Conservation (phyloP, 2,888 invertebrate species). For the Hirtodrosophila confusa region DNA sequence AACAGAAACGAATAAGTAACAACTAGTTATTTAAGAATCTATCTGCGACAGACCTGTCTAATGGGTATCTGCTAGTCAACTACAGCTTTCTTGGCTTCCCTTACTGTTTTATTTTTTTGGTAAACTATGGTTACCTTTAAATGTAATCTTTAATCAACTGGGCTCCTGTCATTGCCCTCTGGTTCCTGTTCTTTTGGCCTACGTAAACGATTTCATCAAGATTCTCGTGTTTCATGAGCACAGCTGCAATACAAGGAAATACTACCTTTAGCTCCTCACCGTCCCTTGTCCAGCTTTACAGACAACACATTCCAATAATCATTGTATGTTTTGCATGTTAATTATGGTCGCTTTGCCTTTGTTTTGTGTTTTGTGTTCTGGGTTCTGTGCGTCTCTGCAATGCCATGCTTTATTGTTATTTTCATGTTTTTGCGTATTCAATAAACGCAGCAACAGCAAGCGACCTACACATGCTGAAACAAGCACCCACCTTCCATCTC, state of each 20-base stretch:
- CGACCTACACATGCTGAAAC: conserved; percentile 38
- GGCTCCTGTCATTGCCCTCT: conserved; percentile 37
- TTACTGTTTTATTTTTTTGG: not conserved
- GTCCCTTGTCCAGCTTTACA: not conserved
- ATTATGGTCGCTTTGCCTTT: conserved; percentile 53
- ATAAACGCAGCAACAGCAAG: conserved; percentile 57
- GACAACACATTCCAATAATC: conserved; percentile 63
- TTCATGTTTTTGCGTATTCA: conserved; percentile 76
- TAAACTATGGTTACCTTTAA: conserved; percentile 17
- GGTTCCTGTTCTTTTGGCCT: conserved; percentile 17
- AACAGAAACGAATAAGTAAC: no score
- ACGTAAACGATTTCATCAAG: conserved; percentile 51
- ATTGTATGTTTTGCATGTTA: conserved; percentile 74
- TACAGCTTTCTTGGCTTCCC: not conserved
- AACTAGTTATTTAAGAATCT: no score
- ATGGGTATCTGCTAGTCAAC: no score
- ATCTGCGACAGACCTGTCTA: no score
- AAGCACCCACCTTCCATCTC: not conserved
- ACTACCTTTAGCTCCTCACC: not conserved
- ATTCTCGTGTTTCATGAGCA: conserved; percentile 34
- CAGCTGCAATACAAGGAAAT: conserved; percentile 16
- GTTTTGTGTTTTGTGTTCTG: not conserved
- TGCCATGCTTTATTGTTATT: conserved; percentile 63
- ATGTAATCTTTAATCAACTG: conserved; percentile 31
- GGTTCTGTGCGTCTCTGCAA: conserved; percentile 20